These are phyloP conservation scores for Lophura nycthemera DNA, from an alignment of 2,113 vertebrate genomes.

Conservation along the genomic window DNA sequence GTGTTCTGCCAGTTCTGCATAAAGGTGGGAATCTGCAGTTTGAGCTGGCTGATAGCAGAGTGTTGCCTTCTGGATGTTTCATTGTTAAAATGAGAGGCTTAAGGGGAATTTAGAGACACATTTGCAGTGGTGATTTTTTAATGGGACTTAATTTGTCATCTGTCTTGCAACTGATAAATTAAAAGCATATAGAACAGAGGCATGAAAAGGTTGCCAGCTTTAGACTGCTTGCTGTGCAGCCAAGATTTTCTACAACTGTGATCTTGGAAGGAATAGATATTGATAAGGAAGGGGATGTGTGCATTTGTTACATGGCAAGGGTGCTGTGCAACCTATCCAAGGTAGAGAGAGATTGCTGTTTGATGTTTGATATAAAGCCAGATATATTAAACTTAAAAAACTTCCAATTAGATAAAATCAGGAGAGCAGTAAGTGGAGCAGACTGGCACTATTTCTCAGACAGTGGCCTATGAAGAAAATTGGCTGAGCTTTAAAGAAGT, in stretches of 20 bases:
- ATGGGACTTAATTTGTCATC: not conserved
- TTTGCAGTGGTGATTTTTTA: not conserved
- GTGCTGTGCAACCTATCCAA: not conserved
- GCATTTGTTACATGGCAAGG: accelerated
- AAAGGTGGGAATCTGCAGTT: not conserved
- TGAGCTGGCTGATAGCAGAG: not conserved
- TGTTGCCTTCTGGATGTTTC: not conserved
- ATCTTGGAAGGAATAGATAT: not conserved
- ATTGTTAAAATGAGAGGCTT: not conserved
- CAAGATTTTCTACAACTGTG: not conserved
- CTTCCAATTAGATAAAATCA: slow-evolving; percentile 39
- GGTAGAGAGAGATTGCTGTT: not conserved
- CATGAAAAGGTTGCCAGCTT: not conserved
- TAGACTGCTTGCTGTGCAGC: not conserved
- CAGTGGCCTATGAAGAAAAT: slow-evolving; percentile 61
- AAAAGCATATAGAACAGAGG: not conserved
- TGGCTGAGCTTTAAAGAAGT: slow-evolving; percentile 66
- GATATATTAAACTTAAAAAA: slow-evolving; percentile 51
- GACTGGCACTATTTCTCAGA: slow-evolving; percentile 42
- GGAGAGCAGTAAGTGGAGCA: slow-evolving; percentile 22
- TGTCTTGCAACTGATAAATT: not conserved
- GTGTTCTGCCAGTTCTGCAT: not conserved
- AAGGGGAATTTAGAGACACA: not conserved
- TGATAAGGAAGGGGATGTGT: accelerated
- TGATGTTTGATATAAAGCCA: slow-evolving; percentile 11